Conservation (phyloP, 2,797 vertebrate species). For the Varecia variegata region DNA sequence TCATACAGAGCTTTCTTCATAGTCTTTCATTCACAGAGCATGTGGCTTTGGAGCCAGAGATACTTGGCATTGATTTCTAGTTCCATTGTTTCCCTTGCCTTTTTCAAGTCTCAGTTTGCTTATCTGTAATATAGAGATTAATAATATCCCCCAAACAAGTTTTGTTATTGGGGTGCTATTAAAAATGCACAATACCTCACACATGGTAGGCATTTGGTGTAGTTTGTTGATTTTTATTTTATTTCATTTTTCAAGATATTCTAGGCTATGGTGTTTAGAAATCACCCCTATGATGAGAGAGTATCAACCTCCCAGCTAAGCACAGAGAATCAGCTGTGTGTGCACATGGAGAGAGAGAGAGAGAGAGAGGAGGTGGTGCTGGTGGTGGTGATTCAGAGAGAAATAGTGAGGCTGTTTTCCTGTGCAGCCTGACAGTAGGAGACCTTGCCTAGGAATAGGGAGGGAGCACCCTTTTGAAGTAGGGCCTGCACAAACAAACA, state of each 20-base stretch:
- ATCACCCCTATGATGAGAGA: not conserved
- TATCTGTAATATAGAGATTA: not conserved
- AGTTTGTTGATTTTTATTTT: not conserved
- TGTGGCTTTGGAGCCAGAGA: not conserved
- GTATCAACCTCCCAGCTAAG: not conserved
- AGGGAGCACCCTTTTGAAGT: not conserved
- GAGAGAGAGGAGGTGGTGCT: too few species aligned
- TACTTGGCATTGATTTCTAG: not conserved
- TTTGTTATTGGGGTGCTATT: not conserved
- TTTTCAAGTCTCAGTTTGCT: constrained; percentile 7
- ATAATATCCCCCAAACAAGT: not conserved
- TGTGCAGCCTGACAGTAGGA: not conserved
- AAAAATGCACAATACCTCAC: not conserved
- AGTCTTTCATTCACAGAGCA: not conserved
- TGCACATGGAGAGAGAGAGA: not conserved
- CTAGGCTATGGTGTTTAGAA: not conserved
- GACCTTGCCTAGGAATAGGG: not conserved
- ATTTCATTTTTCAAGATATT: not conserved
- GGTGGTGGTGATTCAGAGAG: not conserved
- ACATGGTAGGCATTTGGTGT: not conserved
- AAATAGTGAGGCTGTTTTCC: not conserved
- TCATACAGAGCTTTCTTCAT: not conserved
- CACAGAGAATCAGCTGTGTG: not conserved
- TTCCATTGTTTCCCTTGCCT: not conserved
- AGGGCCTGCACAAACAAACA: not conserved